Base-by-base conservation (phyloP, 2,888 invertebrate genomes). In the Nemapogon koenigi region DNA sequence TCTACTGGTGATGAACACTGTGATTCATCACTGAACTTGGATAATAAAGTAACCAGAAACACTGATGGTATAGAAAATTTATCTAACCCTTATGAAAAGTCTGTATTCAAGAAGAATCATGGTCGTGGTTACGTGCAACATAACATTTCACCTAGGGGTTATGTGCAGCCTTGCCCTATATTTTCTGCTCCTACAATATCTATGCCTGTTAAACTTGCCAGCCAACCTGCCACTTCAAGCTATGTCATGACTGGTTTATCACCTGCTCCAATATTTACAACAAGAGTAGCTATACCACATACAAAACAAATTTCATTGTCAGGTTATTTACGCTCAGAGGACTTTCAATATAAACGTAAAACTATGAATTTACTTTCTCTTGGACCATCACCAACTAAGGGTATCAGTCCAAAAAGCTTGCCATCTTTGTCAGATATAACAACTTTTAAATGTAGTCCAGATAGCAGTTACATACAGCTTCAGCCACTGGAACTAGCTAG, bases 401-500 rank as follows among this genome's bases (percentile, higher is more conserved):
- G 55, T 11, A 56, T 62, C 41, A 75, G 67, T 35, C 62, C 72
- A 8, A 75, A 76, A 46, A 75, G 69, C 65, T 68, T 75, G 66
- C 75, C 76, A 38, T 55, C 62, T 27, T 64, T 72, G 68, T 72
- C 73, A 38, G 59, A 53, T 62, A 69, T 75, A 72, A 71, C 71
- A 46, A 53, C 62, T 49, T 50, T 59, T 22, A 75, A 76, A 53
- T 51, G 55, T 38, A 57, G 56, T 41, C 57, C 60, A 26, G 70
- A 75, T 47, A 68, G 54, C 50, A 73, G 71, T 49, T 73, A 73
- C 43, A 75, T 78, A 40, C 76, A 73, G 53, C 55, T 78, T 45
- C 73, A 75, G 52, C 67, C 75, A 2, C 51, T 73, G 48, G 48
- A 70, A 72, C 64, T 72, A 4, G 19, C 33, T 60, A 67, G 68